Percentiles rank a stretch among this genome's conserved stretches.
Evolutionary conservation across 2,888 invertebrate species (phyloP).

Genomic region (Boloria euphrosyne): DNA sequence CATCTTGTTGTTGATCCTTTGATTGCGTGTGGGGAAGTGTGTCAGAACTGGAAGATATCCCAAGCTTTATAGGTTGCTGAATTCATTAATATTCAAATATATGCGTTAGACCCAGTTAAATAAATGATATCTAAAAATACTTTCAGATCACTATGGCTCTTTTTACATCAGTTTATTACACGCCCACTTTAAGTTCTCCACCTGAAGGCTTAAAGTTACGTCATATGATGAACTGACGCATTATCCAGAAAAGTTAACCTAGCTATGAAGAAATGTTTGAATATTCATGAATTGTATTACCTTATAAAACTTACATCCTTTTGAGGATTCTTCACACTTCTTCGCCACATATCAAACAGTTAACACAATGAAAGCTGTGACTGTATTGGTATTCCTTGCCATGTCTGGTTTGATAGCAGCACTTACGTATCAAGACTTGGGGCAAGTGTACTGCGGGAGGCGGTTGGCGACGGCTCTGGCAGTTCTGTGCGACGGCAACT

Average conservation of each 20-base stretch:
- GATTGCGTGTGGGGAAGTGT: neutral
- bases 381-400: conserved; percentile 20
- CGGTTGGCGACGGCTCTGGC: conserved; percentile 37
- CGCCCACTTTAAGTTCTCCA: conserved; percentile 13
- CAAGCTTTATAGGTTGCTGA: neutral
- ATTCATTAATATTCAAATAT: conserved; percentile 6
- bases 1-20: conserved; percentile 2
- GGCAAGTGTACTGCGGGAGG: conserved; percentile 44
- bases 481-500: conserved; percentile 28
- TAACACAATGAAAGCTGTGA: conserved; percentile 35
- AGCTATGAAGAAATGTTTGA: too few relatives aligned
- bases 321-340: neutral
- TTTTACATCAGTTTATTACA: too few relatives aligned
- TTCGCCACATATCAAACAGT: neutral
- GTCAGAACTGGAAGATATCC: neutral
- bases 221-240: too few relatives aligned
- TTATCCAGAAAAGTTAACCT: neutral
- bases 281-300: neutral
- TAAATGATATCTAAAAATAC: too few relatives aligned
- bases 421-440: conserved; percentile 14
- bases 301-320: too few relatives aligned
- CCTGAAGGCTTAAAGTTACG: neutral
- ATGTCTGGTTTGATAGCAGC: conserved; percentile 17
- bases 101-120: neutral
- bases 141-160: too few relatives aligned